Evolutionary conservation across 2,888 invertebrate species (phyloP).

Genomic region (Dendrolimus houi): DNA sequence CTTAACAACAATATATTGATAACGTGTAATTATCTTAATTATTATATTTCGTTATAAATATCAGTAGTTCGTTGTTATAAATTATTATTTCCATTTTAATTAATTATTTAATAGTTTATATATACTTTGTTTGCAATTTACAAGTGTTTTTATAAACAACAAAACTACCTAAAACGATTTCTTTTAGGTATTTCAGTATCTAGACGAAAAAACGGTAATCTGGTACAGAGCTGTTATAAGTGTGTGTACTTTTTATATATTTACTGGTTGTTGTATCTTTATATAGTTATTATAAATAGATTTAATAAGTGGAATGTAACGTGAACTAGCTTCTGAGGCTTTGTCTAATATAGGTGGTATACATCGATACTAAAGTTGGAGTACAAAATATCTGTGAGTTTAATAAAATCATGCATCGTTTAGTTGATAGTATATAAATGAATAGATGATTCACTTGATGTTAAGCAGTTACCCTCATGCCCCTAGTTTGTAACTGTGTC

Average conservation of each 20-base stretch:
- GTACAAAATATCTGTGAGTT: no score
- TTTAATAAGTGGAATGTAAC: slow-evolving; percentile 50
- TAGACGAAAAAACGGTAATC: slow-evolving; percentile 17
- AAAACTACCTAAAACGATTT: slow-evolving; percentile 46
- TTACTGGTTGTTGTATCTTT: background rate
- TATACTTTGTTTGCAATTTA: background rate
- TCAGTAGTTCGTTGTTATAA: slow-evolving; percentile 66
- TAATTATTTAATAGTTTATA: slow-evolving; percentile 10
- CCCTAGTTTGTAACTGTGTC: no score
- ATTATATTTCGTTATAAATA: slow-evolving; percentile 35
- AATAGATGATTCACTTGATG: no score
- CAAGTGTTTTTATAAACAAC: background rate
- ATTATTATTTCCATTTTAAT: slow-evolving; percentile 28
- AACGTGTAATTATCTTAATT: slow-evolving; percentile 25
- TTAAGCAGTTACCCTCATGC: no score
- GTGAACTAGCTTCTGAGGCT: slow-evolving; percentile 67
- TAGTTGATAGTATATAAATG: no score
- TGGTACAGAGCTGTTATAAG: slow-evolving; percentile 5
- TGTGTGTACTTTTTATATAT: slow-evolving; percentile 11
- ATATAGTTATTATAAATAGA: background rate
- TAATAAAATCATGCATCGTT: no score
- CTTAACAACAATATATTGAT: slow-evolving; percentile 9
- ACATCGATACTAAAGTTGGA: background rate
- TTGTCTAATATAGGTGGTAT: slow-evolving; percentile 25
- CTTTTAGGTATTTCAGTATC: slow-evolving; percentile 47